A percentile compares a stretch with the other conserved stretches of the same genome.
Evolutionary conservation across 2,113 vertebrate species (phyloP).

Genomic region (Alethe castanea): DNA sequence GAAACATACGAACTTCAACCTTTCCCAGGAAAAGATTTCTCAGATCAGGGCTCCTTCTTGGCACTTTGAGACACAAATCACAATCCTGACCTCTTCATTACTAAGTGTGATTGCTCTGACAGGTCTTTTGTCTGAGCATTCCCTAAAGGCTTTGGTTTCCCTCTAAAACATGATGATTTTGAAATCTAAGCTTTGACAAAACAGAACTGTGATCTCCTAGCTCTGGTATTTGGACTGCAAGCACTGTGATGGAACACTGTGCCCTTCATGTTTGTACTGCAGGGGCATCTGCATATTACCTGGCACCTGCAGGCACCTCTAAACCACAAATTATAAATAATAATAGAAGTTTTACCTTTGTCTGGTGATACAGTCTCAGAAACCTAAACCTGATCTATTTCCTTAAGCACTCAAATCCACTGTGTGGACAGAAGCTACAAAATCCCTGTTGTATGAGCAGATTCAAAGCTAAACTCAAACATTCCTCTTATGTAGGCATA

Average conservation of each 20-base stretch:
- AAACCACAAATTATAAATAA: not conserved
- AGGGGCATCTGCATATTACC: not conserved
- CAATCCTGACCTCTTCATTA: not conserved
- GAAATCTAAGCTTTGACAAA: not conserved
- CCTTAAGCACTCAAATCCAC: not conserved
- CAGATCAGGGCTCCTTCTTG: not conserved
- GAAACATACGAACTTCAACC: not conserved
- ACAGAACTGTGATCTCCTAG: not conserved
- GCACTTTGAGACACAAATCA: not conserved
- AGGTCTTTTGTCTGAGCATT: not conserved
- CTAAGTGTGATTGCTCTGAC: not conserved
- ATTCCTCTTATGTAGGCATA: not conserved
- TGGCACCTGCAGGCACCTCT: not conserved
- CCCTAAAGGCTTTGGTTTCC: not conserved
- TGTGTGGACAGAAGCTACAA: not conserved
- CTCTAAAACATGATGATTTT: not conserved
- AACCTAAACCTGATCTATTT: not conserved
- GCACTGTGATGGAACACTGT: rapidly evolving
- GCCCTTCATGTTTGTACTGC: not conserved
- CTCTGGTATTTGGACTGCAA: not conserved
- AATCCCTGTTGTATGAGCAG: not conserved
- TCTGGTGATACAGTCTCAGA: not conserved
- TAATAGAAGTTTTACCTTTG: not conserved
- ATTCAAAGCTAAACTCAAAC: not conserved
- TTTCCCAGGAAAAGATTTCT: not conserved